Evolutionary conservation across 2,888 invertebrate species (phyloP), one percentile per base, ranked within the genome.

Genomic region (Cenopis cana): DNA sequence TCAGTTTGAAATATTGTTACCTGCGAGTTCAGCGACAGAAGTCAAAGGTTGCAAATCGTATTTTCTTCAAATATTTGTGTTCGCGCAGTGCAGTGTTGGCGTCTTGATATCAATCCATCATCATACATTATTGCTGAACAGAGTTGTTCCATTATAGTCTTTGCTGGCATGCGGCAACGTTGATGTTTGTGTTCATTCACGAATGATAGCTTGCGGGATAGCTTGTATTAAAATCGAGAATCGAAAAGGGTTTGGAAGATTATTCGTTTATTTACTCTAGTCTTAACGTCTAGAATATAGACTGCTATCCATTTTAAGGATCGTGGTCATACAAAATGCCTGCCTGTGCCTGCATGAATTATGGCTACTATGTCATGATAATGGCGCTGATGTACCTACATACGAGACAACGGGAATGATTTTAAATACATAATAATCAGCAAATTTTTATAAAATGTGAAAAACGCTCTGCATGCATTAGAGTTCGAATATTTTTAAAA

Each of bases 31-130:
- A 10, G 14, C 11, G 33, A 57, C 49, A 55, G 38, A 36, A 18
- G 57, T 62, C 56, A 59, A 59, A 52, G 52, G 50, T 62, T 52
- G 36, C 50, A 36, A 52, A 62, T 20, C 50, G 50, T 50, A 33
- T 29, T 60, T 52, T 52, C 50, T 62, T 9, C 14, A 62, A 62
- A 62, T 62, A 62, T 52, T 14, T 62, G 18, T 50, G 20, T 36
- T 55, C n/a, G 5, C 62, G 5, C 14, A 36, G 62, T 62, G 14
- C 18, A 62, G 18, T 62, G 17, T 50, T 18, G 41, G 17, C 11
- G 18, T 50, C 36, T 33, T 8, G 11, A 33, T 50, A 49, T 60
- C 46, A 60, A 60, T 52, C 18, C 14, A 52, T 62, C 33, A 20
- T 36, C 20, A 20, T 52, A 62, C 36, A 18, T 52, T 52, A 18